Percentiles rank a stretch among this genome's conserved stretches.
These are phyloP conservation scores for Pseudomugil gertrudae DNA, from an alignment of 2,797 vertebrate genomes.

Conservation along the genomic window DNA sequence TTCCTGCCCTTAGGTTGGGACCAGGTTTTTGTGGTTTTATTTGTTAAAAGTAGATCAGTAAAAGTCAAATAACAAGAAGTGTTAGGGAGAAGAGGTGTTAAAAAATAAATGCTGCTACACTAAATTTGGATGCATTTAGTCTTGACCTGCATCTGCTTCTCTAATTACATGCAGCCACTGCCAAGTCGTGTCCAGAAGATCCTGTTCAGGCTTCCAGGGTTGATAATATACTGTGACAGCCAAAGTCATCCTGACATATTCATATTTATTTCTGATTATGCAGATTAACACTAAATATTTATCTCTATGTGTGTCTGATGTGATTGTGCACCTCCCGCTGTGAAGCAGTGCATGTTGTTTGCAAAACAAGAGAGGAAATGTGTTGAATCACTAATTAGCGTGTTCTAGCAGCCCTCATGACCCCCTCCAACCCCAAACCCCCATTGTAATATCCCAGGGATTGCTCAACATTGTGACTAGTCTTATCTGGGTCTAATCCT, in stretches of 20 bases:
- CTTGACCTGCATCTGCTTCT: slow-evolving; percentile 67
- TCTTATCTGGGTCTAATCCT: slow-evolving; percentile 79
- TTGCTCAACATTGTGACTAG: slow-evolving; percentile 77
- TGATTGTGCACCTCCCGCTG: slow-evolving; percentile 70
- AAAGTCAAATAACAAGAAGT: slow-evolving; percentile 37
- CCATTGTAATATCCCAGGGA: slow-evolving; percentile 66
- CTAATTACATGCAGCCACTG: slow-evolving; percentile 51
- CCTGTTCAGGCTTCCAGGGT: slow-evolving; percentile 43
- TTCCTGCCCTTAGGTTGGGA: slow-evolving; percentile 46
- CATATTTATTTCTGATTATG: slow-evolving; percentile 37
- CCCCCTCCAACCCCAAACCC: slow-evolving; percentile 29
- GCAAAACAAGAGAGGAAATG: slow-evolving; percentile 72
- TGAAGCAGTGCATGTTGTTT: slow-evolving; percentile 67
- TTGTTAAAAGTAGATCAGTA: slow-evolving; percentile 64
- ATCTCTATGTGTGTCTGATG: slow-evolving; percentile 64
- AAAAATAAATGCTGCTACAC: slow-evolving; percentile 64
- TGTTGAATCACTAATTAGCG: slow-evolving; percentile 72
- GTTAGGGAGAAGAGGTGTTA: slow-evolving; percentile 32
- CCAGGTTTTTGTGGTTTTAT: slow-evolving; percentile 42
- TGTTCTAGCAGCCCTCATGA: slow-evolving; percentile 66
- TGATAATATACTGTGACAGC: slow-evolving; percentile 46
- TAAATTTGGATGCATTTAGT: slow-evolving; percentile 66
- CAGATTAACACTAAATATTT: slow-evolving; percentile 60
- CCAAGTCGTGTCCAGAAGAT: slow-evolving; percentile 35
- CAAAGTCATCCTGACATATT: slow-evolving; percentile 24